Conservation (phyloP, 1,140 invertebrate genomes). For the Diorhabda carinulata region DNA sequence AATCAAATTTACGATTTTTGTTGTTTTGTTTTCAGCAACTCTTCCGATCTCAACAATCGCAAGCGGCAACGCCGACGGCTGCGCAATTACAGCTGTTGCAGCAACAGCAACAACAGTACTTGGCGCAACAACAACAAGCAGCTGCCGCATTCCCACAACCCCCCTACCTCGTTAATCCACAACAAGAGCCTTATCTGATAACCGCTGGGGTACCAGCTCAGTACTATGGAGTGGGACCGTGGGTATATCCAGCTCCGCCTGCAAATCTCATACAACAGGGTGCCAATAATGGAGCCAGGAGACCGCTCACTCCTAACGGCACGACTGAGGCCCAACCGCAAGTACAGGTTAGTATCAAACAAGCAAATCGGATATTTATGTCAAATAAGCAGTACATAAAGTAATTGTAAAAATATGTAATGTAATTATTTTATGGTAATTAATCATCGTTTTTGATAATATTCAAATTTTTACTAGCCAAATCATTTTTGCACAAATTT, state of each 20-base stretch:
- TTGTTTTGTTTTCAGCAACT: conserved; percentile 66
- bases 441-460: too few species aligned
- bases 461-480: too few species aligned
- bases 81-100: conserved; percentile 62
- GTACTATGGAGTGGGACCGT: conserved; percentile 76
- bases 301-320: conserved; percentile 46
- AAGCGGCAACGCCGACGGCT: conserved; percentile 57
- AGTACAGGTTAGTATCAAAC: conserved; percentile 39
- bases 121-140: conserved; percentile 56
- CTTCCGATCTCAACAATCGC: conserved; percentile 74
- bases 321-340: conserved; percentile 44
- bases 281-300: conserved; percentile 56
- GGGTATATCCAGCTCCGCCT: conserved; percentile 79
- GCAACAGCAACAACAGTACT: conserved; percentile 63
- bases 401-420: too few species aligned
- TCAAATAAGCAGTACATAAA: too few species aligned
- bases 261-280: conserved; percentile 59
- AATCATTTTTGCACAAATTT: too few species aligned
- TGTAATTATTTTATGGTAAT: too few species aligned
- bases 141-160: conserved; percentile 70
- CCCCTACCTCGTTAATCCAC: conserved; percentile 82
- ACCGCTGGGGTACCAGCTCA: conserved; percentile 63
- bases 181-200: conserved; percentile 46
- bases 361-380: too few species aligned
- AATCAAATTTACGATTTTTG: too few species aligned